Evolutionary conservation across 1,140 invertebrate species (phyloP).

Genomic region (Anastatus disparis): DNA sequence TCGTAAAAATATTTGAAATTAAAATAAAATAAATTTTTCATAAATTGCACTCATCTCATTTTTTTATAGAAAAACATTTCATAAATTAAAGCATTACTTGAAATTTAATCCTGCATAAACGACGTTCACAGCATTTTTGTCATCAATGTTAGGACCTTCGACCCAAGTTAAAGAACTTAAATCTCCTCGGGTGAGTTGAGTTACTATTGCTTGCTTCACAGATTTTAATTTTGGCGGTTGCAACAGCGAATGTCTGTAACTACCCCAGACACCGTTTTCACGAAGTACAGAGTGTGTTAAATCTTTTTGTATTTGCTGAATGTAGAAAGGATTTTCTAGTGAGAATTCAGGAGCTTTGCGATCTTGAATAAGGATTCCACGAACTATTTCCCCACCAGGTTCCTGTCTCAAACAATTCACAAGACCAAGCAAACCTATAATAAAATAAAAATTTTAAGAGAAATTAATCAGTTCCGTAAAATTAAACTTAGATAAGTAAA

Average conservation of each 20-base stretch:
- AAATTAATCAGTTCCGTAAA: too few relatives aligned
- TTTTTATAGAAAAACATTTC: too few relatives aligned
- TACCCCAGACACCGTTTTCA: constrained; percentile 80
- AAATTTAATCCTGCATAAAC: constrained; percentile 80
- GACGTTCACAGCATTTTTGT: constrained; percentile 66
- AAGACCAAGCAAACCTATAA: constrained; percentile 82
- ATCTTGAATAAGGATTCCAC: constrained; percentile 75
- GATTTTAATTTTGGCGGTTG: constrained; percentile 61
- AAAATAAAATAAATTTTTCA: background rate
- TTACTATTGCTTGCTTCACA: constrained; percentile 78
- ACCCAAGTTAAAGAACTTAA: constrained; percentile 86
- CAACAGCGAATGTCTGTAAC: constrained; percentile 75
- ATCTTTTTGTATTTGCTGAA: constrained; percentile 75
- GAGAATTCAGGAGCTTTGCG: constrained; percentile 74
- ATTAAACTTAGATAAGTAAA: too few relatives aligned
- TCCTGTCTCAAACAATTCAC: constrained; percentile 80
- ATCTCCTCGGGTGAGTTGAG: constrained; percentile 82
- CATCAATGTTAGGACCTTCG: constrained; percentile 66
- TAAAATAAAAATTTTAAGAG: too few relatives aligned
- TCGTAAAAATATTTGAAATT: background rate
- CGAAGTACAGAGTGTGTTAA: constrained; percentile 79
- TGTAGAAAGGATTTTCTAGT: constrained; percentile 71
- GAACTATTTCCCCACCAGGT: constrained; percentile 73
- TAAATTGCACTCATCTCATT: background rate
- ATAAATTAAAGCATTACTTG: background rate